These are phyloP conservation scores for Sminthurinus signatus DNA, from an alignment of 1,140 invertebrate genomes.

Conservation along the genomic window DNA sequence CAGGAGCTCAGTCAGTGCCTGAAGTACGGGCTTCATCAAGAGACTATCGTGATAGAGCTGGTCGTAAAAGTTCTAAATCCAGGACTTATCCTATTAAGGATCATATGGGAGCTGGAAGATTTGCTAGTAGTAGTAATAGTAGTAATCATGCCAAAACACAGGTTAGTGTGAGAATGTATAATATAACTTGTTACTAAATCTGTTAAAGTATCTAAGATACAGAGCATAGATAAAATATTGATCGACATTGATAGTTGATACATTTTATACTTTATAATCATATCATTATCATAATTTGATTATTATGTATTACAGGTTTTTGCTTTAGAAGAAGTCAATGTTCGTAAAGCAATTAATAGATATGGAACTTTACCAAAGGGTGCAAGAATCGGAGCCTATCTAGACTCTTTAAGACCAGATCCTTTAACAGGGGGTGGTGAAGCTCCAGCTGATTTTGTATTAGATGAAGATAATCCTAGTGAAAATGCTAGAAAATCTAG, in stretches of 20 bases:
- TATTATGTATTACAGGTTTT: constrained; percentile 57
- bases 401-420: constrained; percentile 75
- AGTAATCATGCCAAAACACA: constrained; percentile 44
- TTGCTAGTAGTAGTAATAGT: constrained; percentile 6
- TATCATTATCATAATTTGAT: not conserved
- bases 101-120: constrained; percentile 21
- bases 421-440: constrained; percentile 50
- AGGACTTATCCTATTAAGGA: constrained; percentile 40
- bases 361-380: constrained; percentile 95
- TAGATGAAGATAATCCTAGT: constrained; percentile 45
- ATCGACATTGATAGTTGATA: no score
- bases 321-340: constrained; percentile 91
- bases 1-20: constrained; percentile 33
- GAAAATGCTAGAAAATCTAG: constrained; percentile 40
- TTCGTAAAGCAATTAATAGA: constrained; percentile 90
- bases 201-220: no score
- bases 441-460: constrained; percentile 50
- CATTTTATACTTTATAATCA: no score
- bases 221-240: no score
- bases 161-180: constrained; percentile 48
- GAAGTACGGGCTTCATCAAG: constrained; percentile 16
- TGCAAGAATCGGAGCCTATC: constrained; percentile 68
- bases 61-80: constrained; percentile 30
- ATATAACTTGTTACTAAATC: not conserved
- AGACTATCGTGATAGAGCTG: constrained; percentile 15